Percentiles rank a stretch among this genome's conserved stretches.
phyloP scores from a whole-genome alignment of 1,140 invertebrate genomes.

The Zophobas atratus region DNA sequence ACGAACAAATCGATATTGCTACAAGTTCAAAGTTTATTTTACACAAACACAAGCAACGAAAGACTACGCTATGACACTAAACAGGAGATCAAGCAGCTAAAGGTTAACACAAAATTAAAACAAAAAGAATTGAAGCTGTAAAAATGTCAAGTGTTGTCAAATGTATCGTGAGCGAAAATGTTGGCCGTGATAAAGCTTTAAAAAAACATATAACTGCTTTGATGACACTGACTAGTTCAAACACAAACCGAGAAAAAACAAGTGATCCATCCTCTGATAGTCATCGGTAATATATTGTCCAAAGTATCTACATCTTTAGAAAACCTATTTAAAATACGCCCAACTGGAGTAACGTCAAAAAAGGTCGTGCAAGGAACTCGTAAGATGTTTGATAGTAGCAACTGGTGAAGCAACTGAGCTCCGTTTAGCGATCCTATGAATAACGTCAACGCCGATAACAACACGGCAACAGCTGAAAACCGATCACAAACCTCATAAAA shows the following conservation, averaged over 20 bases:
- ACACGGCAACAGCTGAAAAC: constrained; percentile 77
- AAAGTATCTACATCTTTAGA: constrained; percentile 87
- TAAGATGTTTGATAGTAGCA: constrained; percentile 79
- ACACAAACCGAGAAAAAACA: constrained; percentile 78
- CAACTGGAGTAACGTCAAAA: constrained; percentile 90
- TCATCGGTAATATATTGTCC: constrained; percentile 83
- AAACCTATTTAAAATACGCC: constrained; percentile 89
- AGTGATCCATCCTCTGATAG: constrained; percentile 78
- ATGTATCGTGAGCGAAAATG: constrained; percentile 12
- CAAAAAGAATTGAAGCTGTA: constrained; percentile 25
- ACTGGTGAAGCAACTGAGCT: constrained; percentile 77
- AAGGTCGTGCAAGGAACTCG: constrained; percentile 81
- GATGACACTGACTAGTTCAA: constrained; percentile 41
- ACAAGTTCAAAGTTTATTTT: constrained; percentile 64
- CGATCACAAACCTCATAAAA: constrained; percentile 37
- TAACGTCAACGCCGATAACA: constrained; percentile 78
- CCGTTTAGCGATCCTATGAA: constrained; percentile 81
- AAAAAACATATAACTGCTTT: constrained; percentile 59
- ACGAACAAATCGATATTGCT: constrained; percentile 71
- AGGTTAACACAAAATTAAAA: constrained; percentile 26
- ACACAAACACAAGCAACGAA: constrained; percentile 38
- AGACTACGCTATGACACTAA: constrained; percentile 8
- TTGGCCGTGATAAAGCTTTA: constrained; percentile 12
- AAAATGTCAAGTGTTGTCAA: constrained; percentile 10
- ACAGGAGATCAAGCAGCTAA: constrained; percentile 23